phyloP scores from a whole-genome alignment of 2,113 vertebrate genomes.

The Muscicapa adusta region DNA sequence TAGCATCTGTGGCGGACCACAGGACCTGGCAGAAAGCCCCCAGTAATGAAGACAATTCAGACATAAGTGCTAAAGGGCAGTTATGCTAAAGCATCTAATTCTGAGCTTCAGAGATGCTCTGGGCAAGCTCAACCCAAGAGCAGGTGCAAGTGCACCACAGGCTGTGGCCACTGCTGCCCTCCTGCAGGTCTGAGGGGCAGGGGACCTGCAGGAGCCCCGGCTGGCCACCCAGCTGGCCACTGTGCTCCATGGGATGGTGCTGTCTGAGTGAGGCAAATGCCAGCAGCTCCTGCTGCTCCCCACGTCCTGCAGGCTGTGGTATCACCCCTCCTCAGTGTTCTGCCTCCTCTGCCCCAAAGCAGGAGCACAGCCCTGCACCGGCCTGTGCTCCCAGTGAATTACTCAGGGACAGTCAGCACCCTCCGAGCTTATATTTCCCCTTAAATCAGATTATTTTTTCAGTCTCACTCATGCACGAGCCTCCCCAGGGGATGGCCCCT shows the following conservation, averaged over 20 bases:
- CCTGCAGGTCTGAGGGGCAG: neutral
- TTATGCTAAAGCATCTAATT: neutral
- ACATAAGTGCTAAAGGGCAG: neutral
- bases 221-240: neutral
- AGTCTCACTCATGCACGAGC: neutral
- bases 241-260: accelerated
- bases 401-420: neutral
- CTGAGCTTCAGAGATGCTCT: neutral
- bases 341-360: neutral
- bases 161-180: neutral
- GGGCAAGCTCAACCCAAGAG: neutral
- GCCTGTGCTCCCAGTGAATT: neutral
- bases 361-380: neutral
- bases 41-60: neutral
- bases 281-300: neutral
- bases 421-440: accelerated
- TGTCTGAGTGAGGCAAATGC: accelerated
- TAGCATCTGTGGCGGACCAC: neutral
- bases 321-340: neutral
- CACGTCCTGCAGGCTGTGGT: neutral
- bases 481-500: neutral
- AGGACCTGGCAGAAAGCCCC: slow-evolving; percentile 5
- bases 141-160: neutral
- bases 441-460: neutral
- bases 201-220: neutral